Conservation (phyloP, 2,888 invertebrate species). For the Phoenoteleia sp. region DNA sequence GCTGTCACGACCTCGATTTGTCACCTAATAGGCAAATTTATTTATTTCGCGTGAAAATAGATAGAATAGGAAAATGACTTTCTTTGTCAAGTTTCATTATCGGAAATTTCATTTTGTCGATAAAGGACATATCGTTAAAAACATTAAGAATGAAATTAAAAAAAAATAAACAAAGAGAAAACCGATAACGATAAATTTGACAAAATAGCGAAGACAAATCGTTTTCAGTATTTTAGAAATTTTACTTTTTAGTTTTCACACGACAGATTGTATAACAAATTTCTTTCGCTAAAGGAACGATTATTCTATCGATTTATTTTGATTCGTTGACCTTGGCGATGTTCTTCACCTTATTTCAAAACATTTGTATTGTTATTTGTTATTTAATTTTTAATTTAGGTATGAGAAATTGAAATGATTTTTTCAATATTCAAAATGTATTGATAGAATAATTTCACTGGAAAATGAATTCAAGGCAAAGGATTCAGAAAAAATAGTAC, state of each 20-base stretch:
- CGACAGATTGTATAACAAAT: not conserved
- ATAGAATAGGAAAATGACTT: constrained; percentile 24
- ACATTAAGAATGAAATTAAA: not conserved
- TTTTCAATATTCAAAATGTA: too few relatives aligned
- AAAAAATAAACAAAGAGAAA: not conserved
- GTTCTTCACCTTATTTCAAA: too few relatives aligned
- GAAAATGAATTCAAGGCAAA: too few relatives aligned
- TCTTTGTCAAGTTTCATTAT: not conserved
- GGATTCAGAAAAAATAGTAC: constrained; percentile 28
- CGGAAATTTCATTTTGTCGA: not conserved
- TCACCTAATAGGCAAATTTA: constrained; percentile 60
- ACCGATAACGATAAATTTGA: not conserved
- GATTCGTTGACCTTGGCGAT: too few relatives aligned
- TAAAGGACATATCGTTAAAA: too few relatives aligned
- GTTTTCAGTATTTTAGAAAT: constrained; percentile 22
- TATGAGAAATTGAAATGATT: too few relatives aligned
- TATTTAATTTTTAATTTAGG: too few relatives aligned
- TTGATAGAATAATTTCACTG: too few relatives aligned
- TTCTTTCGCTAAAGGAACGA: too few relatives aligned
- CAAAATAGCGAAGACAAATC: not conserved
- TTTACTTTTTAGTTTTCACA: not conserved
- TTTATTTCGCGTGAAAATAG: constrained; percentile 57
- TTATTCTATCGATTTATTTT: too few relatives aligned
- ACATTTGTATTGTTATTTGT: too few relatives aligned
- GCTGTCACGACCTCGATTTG: constrained; percentile 46